Evolutionary conservation across 2,113 vertebrate genomes (phyloP).

Genomic region (Ptilonorhynchus violaceus): DNA sequence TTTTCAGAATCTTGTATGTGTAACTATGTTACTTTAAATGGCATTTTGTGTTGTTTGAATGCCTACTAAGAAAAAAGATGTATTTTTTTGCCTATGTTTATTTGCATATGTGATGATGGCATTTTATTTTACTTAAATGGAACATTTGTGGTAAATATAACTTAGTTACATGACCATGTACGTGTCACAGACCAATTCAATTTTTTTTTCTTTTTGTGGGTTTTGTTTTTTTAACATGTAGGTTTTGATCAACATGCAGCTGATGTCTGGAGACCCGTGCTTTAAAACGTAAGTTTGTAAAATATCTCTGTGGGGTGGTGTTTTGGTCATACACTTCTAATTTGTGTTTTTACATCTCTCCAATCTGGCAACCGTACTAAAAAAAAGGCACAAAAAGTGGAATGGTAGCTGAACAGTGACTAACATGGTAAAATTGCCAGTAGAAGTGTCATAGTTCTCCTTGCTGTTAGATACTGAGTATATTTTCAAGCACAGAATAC

Average conservation of each 20-base stretch:
- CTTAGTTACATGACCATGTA: not conserved
- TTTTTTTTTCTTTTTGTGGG: not conserved
- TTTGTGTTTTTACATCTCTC: not conserved
- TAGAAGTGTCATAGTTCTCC: not conserved
- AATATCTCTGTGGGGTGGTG: not conserved
- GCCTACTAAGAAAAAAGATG: not conserved
- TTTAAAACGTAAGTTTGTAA: slow-evolving; percentile 90
- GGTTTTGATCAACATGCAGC: slow-evolving; percentile 93
- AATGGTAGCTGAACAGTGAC: not conserved
- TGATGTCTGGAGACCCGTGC: slow-evolving; percentile 96
- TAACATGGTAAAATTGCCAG: not conserved
- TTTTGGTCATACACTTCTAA: not conserved
- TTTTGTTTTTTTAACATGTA: slow-evolving; percentile 47
- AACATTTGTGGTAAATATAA: not conserved
- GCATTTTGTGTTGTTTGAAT: not conserved
- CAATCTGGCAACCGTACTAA: not conserved
- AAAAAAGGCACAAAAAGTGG: not conserved
- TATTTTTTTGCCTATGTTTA: not conserved
- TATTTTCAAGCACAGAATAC: not conserved
- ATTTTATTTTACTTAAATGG: not conserved
- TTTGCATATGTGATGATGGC: not conserved
- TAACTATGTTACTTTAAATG: not conserved
- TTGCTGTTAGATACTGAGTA: not conserved
- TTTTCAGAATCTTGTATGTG: not conserved
- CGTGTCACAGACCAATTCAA: not conserved